These are phyloP conservation scores for Epizoanthus illoricatus DNA, from an alignment of 92 coral and sea anemone species.

Conservation along the genomic window DNA sequence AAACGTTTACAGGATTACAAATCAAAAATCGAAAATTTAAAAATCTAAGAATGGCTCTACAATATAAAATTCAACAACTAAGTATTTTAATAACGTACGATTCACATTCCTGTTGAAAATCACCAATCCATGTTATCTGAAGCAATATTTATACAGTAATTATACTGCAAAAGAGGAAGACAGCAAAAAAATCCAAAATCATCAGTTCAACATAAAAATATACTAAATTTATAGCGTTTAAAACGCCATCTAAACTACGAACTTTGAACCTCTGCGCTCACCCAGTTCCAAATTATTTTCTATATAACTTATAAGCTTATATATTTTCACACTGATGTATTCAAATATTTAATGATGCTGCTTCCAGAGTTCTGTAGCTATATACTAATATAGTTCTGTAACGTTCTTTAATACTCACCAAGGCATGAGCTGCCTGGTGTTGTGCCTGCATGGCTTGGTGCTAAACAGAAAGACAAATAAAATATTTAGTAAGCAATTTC, in stretches of 20 bases:
- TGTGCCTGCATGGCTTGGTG: slow-evolving; percentile 66
- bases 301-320: too few species aligned
- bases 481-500: neutral
- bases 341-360: neutral
- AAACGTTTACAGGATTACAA: too few species aligned
- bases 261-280: neutral
- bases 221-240: neutral
- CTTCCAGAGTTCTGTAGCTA: neutral
- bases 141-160: neutral
- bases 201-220: too few species aligned
- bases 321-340: too few species aligned
- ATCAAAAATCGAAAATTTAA: too few species aligned
- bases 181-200: neutral
- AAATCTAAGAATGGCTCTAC: too few species aligned
- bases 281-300: too few species aligned
- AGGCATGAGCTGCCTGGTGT: slow-evolving; percentile 62
- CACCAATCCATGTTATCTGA: too few species aligned
- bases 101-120: too few species aligned
- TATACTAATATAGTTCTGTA: too few species aligned
- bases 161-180: neutral
- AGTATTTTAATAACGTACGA: too few species aligned
- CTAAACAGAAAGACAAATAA: slow-evolving; percentile 37
- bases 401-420: slow-evolving; percentile 2
- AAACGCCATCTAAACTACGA: neutral
- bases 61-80: too few species aligned